Evolutionary conservation across 2,888 invertebrate species (phyloP).

Genomic region (Pseudococcus longispinus): DNA sequence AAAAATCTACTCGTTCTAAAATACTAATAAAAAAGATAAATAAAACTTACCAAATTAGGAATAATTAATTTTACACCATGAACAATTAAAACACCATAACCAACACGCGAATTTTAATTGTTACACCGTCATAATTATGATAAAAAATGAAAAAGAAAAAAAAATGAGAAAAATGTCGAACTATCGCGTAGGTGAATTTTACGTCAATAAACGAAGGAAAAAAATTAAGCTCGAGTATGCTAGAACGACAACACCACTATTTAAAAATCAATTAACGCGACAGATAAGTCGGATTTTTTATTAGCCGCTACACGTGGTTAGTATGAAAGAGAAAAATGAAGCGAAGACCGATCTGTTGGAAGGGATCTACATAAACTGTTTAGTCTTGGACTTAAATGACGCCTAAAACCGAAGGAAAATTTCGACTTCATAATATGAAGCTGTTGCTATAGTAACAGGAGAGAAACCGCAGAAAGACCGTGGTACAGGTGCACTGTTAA

Average conservation of each 20-base stretch:
- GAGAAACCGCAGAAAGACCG: slow-evolving; percentile 20
- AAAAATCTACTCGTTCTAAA: no score
- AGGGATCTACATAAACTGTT: slow-evolving; percentile 41
- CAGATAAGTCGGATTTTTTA: slow-evolving; percentile 21
- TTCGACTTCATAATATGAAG: slow-evolving; percentile 42
- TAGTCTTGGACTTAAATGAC: slow-evolving; percentile 32
- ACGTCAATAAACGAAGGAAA: not conserved
- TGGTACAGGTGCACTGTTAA: slow-evolving; percentile 41
- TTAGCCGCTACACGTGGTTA: slow-evolving; percentile 19
- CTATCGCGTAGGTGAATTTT: not conserved
- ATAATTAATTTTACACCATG: not conserved
- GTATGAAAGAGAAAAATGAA: not conserved
- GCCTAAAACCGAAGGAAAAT: slow-evolving; percentile 37
- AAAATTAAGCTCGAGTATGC: not conserved
- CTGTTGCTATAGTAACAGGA: slow-evolving; percentile 30
- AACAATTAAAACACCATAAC: not conserved
- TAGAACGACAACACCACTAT: not conserved
- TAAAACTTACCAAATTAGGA: not conserved
- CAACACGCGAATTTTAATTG: not conserved
- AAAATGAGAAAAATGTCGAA: not conserved
- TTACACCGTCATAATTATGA: not conserved
- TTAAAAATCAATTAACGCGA: not conserved
- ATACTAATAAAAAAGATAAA: not conserved
- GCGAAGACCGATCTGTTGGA: slow-evolving; percentile 24
- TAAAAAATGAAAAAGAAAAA: not conserved